phyloP scores from a whole-genome alignment of 1,140 invertebrate species.

The Drosophila equinoxialis region DNA sequence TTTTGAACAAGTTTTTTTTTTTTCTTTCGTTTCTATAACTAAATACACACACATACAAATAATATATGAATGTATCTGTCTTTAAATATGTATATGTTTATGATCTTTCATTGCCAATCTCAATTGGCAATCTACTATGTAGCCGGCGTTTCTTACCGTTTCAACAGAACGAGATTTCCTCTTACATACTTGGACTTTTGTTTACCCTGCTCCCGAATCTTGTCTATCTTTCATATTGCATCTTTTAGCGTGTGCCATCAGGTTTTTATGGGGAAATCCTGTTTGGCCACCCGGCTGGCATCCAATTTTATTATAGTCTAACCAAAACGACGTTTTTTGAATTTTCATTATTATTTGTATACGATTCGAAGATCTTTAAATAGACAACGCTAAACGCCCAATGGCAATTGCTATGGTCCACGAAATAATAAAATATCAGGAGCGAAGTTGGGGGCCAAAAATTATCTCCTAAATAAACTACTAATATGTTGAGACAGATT shows the following conservation, averaged over 20 bases:
- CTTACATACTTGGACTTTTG: slow-evolving; percentile 43
- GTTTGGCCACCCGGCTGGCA: slow-evolving; percentile 55
- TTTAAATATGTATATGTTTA: slow-evolving; percentile 37
- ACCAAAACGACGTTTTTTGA: slow-evolving; percentile 42
- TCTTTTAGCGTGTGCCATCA: slow-evolving; percentile 32
- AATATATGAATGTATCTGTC: slow-evolving; percentile 11
- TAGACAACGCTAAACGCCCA: slow-evolving; percentile 52
- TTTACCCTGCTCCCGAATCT: background rate
- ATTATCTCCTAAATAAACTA: too few species aligned
- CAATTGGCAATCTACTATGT: slow-evolving; percentile 47
- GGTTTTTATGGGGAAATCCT: slow-evolving; percentile 80
- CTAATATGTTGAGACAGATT: too few species aligned
- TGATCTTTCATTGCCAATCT: slow-evolving; percentile 72
- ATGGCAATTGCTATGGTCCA: slow-evolving; percentile 30
- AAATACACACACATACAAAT: slow-evolving; percentile 10
- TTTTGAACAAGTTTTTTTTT: slow-evolving; percentile 75
- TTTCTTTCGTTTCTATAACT: slow-evolving; percentile 47
- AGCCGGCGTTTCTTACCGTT: slow-evolving; percentile 29
- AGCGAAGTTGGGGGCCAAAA: slow-evolving; percentile 15
- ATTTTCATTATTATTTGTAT: slow-evolving; percentile 39
- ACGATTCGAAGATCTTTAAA: slow-evolving; percentile 54
- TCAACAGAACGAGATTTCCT: slow-evolving; percentile 75
- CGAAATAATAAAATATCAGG: slow-evolving; percentile 43
- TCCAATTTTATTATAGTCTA: slow-evolving; percentile 65
- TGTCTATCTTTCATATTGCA: background rate